Conservation (phyloP, 2,113 vertebrate genomes). For the Passerina amoena region DNA sequence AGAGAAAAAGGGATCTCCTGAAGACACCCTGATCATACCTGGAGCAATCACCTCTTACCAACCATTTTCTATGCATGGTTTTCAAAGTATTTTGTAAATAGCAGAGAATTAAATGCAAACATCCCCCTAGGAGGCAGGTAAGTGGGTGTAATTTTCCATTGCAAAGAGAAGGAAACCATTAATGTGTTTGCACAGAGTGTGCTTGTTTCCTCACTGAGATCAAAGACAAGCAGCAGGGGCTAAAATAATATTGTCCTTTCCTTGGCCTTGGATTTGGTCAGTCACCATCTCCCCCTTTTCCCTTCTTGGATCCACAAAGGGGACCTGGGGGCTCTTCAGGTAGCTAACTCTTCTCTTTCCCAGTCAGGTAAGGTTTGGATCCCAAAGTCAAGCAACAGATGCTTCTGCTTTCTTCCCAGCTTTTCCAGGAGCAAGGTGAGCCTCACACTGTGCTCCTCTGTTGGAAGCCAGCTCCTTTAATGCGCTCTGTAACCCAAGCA, state of each 20-base stretch:
- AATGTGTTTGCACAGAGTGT: neutral
- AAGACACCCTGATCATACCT: fast-evolving
- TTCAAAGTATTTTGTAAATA: neutral
- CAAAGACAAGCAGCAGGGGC: neutral
- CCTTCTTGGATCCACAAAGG: neutral
- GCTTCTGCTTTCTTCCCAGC: neutral
- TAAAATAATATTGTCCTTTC: neutral
- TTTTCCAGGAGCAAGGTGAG: neutral
- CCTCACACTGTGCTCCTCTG: neutral
- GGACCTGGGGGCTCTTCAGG: neutral
- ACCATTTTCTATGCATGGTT: neutral
- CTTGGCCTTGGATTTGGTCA: neutral
- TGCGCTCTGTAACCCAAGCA: neutral
- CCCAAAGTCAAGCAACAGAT: neutral
- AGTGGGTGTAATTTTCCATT: slow-evolving; percentile 1
- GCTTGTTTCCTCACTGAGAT: neutral
- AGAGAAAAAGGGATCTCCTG: neutral
- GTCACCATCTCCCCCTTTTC: neutral
- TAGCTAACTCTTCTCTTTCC: neutral
- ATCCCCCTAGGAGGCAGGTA: neutral
- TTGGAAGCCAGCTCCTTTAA: neutral
- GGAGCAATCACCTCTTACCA: neutral
- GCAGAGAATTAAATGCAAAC: neutral
- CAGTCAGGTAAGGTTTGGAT: neutral
- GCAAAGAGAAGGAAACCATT: neutral